Base-by-base conservation (phyloP, 2,113 vertebrate genomes). In the Myxocyprinus asiaticus region DNA sequence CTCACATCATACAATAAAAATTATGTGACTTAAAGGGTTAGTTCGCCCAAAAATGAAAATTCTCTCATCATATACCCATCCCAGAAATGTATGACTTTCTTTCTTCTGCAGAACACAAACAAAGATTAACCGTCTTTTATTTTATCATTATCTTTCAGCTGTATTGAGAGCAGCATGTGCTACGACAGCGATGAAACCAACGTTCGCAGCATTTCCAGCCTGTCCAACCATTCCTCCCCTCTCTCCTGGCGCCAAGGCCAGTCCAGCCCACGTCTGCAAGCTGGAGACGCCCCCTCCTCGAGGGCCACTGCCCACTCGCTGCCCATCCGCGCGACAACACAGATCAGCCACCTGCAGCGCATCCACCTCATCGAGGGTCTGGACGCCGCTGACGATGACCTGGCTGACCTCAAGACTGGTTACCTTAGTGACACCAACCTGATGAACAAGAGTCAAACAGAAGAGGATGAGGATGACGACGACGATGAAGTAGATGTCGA, bases 141-240 rank as follows among this genome's bases (percentile, higher is more conserved):
- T 14, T 70, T 67, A 59, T 58, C 0, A 50, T 67, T 80, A 73
- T 84, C 63, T 84, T 65, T 1, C 83, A 98, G 97, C 90, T 95
- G 94, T 56, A 89, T 95, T 72, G 96, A 98, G 85, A 95, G 91
- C 86, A 91, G 89, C 50, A 80, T 87, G 78, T 96, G 94, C 90
- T 98, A 98, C 0, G 96, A 98, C 92, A 97, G 96, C 0, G 96
- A 98, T 0, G 96, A 98, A 10, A 95, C 95, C 78, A 96, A 96
- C 51, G 87, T 95, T 0, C 95, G 94, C 81, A 97, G 96, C 0
- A 86, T 98, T 50, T 96, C 96, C 86, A 98, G 96, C 81, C 88
- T 96, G 8, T 98, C 97, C 67, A 99, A 96, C 85, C 95, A 96
- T 82, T 98, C 97, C 0, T 99, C 97, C 0, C 97, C 96, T 0